phyloP scores from a whole-genome alignment of 2,888 invertebrate genomes.

The Didymodactylos carnosus region DNA sequence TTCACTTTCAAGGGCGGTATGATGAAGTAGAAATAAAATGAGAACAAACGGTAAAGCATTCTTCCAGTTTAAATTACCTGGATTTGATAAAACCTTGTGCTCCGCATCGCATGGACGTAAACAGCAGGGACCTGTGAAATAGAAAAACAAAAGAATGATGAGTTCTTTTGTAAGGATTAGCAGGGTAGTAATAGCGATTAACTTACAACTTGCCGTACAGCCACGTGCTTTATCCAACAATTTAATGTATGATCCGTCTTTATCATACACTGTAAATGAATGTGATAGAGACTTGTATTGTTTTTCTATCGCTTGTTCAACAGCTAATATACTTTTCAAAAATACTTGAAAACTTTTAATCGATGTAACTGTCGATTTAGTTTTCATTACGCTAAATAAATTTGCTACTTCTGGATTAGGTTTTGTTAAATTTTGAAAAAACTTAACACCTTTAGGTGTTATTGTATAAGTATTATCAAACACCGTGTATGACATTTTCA shows the following conservation, averaged over 20 bases:
- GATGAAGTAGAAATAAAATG: no score
- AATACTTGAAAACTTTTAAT: neutral
- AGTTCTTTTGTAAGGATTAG: no score
- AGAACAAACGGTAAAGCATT: no score
- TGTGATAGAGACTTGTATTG: neutral
- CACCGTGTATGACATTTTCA: neutral
- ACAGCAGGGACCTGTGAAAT: neutral
- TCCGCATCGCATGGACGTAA: neutral
- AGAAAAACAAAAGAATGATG: no score
- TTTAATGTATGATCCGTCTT: neutral
- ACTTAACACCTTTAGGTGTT: neutral
- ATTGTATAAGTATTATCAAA: neutral
- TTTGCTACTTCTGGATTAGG: neutral
- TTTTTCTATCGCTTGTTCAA: neutral
- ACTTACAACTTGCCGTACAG: neutral
- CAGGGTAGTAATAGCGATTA: no score
- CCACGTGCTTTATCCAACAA: neutral
- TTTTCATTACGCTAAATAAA: neutral
- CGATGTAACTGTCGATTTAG: neutral
- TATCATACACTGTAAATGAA: neutral
- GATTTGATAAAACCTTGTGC: neutral
- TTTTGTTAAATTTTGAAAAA: neutral
- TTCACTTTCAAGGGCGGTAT: neutral
- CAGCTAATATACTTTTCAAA: neutral
- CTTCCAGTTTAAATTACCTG: neutral